These are phyloP conservation scores for Pardosa pseudoannulata DNA, from an alignment of 2,888 invertebrate genomes.

Conservation along the genomic window DNA sequence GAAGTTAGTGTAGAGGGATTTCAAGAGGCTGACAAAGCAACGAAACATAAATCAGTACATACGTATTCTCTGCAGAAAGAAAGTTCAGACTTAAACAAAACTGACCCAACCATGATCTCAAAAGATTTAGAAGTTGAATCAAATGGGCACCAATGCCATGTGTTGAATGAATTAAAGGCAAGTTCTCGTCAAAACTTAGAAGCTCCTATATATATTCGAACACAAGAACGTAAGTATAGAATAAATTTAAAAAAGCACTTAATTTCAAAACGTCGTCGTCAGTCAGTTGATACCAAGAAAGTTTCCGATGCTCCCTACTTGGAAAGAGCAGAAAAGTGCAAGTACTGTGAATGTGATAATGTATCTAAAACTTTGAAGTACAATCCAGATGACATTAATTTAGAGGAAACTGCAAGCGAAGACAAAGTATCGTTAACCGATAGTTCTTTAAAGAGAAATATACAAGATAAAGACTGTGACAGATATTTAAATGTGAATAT, in stretches of 20 bases:
- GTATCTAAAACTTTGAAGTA: background rate
- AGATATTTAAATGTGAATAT: slow-evolving; percentile 27
- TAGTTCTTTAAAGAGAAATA: background rate
- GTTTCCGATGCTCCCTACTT: background rate
- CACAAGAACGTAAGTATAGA: background rate
- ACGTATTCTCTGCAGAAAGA: too few relatives aligned
- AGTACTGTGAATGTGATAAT: background rate
- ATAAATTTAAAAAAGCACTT: background rate
- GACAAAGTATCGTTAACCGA: background rate
- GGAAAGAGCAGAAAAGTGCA: background rate
- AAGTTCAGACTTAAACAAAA: too few relatives aligned
- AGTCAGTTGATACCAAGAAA: background rate
- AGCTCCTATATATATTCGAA: too few relatives aligned
- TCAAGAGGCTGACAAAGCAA: too few relatives aligned
- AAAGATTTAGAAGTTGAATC: too few relatives aligned
- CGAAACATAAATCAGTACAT: too few relatives aligned
- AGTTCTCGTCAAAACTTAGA: too few relatives aligned
- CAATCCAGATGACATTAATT: background rate
- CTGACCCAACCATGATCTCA: too few relatives aligned
- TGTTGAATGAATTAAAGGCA: too few relatives aligned
- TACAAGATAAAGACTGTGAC: background rate
- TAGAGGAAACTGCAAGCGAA: background rate
- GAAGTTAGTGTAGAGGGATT: too few relatives aligned
- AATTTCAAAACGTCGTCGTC: background rate
- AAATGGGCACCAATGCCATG: too few relatives aligned